These are phyloP conservation scores for Potamarius usumacintae DNA, from an alignment of 2,113 vertebrate species.

Conservation along the genomic window DNA sequence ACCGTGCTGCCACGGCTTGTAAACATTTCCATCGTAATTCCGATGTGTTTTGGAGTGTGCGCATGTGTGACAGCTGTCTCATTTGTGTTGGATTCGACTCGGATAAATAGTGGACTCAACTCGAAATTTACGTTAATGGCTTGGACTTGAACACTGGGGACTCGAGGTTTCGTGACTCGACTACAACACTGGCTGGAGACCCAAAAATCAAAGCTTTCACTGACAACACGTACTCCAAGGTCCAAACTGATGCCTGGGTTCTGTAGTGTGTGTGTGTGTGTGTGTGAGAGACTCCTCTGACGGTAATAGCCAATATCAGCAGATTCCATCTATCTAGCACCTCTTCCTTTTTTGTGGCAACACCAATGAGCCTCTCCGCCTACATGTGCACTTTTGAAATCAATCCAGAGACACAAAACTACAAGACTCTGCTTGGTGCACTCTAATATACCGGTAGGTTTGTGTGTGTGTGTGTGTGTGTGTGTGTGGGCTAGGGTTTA, in stretches of 20 bases:
- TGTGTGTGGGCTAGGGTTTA: slow-evolving; percentile 62
- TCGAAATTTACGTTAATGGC: too few species aligned
- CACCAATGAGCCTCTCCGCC: slow-evolving; percentile 28
- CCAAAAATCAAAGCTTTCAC: neutral
- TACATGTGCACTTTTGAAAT: slow-evolving; percentile 45
- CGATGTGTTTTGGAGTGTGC: too few species aligned
- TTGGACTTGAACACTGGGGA: too few species aligned
- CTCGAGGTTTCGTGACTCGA: too few species aligned
- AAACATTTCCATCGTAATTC: too few species aligned
- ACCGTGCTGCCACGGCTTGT: too few species aligned
- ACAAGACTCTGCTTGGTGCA: slow-evolving; percentile 41
- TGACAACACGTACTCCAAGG: neutral
- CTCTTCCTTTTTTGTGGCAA: slow-evolving; percentile 16
- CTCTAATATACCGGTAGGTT: slow-evolving; percentile 27
- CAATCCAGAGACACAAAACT: slow-evolving; percentile 37
- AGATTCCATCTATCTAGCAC: slow-evolving; percentile 38
- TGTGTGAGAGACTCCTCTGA: neutral
- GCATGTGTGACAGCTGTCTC: too few species aligned
- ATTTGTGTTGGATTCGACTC: too few species aligned
- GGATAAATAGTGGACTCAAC: too few species aligned
- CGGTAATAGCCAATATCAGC: slow-evolving; percentile 38
- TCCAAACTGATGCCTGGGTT: neutral
- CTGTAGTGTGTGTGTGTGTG: neutral
- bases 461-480: slow-evolving; percentile 53
- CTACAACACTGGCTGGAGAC: too few species aligned